Conservation (phyloP, 2,888 invertebrate genomes). For the Sphaerophoria rueppellii region DNA sequence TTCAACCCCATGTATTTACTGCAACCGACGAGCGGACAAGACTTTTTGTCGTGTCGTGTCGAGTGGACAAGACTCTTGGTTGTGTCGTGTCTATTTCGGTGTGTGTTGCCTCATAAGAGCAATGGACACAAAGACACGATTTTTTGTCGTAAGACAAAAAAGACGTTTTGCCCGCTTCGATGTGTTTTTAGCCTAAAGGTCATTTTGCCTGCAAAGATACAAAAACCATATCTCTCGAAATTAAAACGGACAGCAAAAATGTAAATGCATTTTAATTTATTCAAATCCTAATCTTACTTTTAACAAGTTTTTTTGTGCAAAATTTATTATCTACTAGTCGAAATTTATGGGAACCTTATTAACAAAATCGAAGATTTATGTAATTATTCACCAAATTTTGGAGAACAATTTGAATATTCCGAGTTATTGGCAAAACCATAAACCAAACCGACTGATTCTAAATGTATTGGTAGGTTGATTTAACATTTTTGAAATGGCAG, state of each 20-base stretch:
- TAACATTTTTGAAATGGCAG: slow-evolving; percentile 35
- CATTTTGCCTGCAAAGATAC: slow-evolving; percentile 34
- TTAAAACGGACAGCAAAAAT: slow-evolving; percentile 24
- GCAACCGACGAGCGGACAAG: too few species aligned
- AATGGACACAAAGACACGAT: too few species aligned
- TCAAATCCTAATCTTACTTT: slow-evolving; percentile 54
- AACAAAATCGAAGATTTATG: slow-evolving; percentile 45
- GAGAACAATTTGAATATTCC: slow-evolving; percentile 7
- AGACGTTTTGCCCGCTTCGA: too few species aligned
- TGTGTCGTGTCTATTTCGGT: too few species aligned
- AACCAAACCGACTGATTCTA: slow-evolving; percentile 8
- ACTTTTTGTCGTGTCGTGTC: too few species aligned
- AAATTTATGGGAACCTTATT: slow-evolving; percentile 54
- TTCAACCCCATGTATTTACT: too few species aligned
- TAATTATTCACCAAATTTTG: slow-evolving; percentile 38
- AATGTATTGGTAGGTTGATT: slow-evolving; percentile 36
- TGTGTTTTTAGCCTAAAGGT: slow-evolving; percentile 45
- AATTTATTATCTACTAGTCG: slow-evolving; percentile 57
- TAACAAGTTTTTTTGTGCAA: slow-evolving; percentile 59
- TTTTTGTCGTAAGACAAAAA: too few species aligned
- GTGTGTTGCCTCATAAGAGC: too few species aligned
- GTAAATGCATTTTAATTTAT: slow-evolving; percentile 56
- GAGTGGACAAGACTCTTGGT: too few species aligned
- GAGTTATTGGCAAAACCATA: slow-evolving; percentile 25
- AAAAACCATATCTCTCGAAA: slow-evolving; percentile 26